A percentile compares a stretch with the other conserved stretches of the same genome.
These are phyloP conservation scores for Petroica traversi DNA, from an alignment of 2,113 vertebrate species.

Conservation along the genomic window DNA sequence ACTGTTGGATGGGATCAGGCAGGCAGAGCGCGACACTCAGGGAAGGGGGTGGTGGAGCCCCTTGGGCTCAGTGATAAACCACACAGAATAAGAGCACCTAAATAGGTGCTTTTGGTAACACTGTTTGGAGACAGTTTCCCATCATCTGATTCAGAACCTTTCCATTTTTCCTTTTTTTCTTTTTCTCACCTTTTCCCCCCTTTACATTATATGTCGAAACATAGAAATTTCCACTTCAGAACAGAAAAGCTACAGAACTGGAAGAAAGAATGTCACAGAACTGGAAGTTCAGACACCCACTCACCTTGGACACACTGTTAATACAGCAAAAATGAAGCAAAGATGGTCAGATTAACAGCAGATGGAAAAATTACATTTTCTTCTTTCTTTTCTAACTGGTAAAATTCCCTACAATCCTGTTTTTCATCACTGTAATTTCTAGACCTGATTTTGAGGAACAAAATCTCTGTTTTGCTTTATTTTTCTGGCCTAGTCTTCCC, in stretches of 20 bases:
- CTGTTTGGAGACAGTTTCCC: background rate
- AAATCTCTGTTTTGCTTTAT: background rate
- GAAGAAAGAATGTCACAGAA: background rate
- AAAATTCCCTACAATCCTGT: background rate
- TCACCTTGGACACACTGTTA: background rate
- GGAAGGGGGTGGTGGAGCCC: conserved; percentile 71
- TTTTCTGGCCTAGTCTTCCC: background rate
- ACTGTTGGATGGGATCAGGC: conserved; percentile 83
- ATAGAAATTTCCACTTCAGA: background rate
- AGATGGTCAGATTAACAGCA: background rate
- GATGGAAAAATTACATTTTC: background rate
- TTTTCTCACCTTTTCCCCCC: fast-evolving
- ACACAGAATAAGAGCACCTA: conserved; percentile 69
- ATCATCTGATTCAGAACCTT: conserved; percentile 34
- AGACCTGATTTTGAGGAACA: background rate
- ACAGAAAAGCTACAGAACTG: background rate
- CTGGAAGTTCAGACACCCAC: background rate
- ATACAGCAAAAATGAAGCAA: background rate
- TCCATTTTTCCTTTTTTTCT: background rate
- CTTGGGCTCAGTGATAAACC: conserved; percentile 67
- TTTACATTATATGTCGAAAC: background rate
- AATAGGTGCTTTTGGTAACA: conserved; percentile 18
- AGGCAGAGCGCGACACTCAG: conserved; percentile 70
- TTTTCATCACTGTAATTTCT: background rate
- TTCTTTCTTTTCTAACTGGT: background rate